Base-by-base conservation (phyloP, 1,140 invertebrate species). In the Habropoda laboriosa region DNA sequence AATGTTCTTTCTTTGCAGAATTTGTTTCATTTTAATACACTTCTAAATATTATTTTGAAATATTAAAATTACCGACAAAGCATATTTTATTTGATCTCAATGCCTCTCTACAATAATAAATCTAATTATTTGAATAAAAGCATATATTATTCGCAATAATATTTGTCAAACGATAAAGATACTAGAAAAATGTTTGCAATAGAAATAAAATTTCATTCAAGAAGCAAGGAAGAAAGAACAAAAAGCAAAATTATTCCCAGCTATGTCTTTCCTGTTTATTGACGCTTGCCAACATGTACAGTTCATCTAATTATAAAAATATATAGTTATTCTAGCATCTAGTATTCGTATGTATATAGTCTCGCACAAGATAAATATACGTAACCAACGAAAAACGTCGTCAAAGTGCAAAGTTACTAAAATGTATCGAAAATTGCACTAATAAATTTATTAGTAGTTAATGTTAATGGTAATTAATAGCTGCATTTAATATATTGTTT, bases 221-320 rank as follows among this genome's bases (percentile, higher is more conserved):
- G 12, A 18, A 32, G 57, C 38, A n/a, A 21, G 18, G 10, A 58
- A 18, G 7, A 21, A 13, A 55, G 10, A 58, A 18, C 16, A 21
- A 13, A 55, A 57, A 51, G 8, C 6, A 10, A n/a, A n/a, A 57
- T 24, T 63, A 64, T 47, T 64, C n/a, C 0, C 40, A 47, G 24
- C 13, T 45, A 42, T 16, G 1, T 38, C 13, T 42, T 47, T 64
- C 27, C 12, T 10, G 18, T 42, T 32, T 40, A 30, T 40, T 21
- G 6, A 30, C 55, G 21, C 35, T 71, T 71, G 24, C n/a, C 42
- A 51, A 38, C 32, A n/a, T 24, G 18, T 16, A n/a, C n/a, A 10
- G 18, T 47, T 61, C 30, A 5, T 73, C 55, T 73, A 57, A 60
- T 61, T 73, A 61, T 49, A 49, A 73, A 73, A 60, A 73, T 49